phyloP scores from a whole-genome alignment of 2,888 invertebrate species.

The Pyrrhia umbra region DNA sequence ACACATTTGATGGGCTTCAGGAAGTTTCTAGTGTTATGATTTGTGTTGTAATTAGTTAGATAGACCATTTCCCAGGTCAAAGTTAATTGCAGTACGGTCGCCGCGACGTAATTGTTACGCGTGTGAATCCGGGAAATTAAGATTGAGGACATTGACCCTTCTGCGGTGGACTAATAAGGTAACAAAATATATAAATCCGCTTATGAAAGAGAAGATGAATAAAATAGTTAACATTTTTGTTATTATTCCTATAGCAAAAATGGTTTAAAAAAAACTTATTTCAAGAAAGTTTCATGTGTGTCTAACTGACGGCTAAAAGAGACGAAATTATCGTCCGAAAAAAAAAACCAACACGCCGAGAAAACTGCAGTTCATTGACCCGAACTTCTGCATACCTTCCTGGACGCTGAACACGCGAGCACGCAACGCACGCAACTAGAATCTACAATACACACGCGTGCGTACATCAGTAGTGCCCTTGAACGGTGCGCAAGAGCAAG shows the following conservation, averaged over 20 bases:
- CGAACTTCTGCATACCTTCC: slow-evolving; percentile 27
- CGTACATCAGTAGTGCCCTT: slow-evolving; percentile 32
- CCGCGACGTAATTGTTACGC: slow-evolving; percentile 2
- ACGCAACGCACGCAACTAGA: slow-evolving; percentile 32
- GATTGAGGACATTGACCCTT: not conserved
- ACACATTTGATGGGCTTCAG: slow-evolving; percentile 31
- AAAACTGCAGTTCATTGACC: slow-evolving; percentile 35
- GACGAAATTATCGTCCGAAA: no score
- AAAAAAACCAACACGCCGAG: no score
- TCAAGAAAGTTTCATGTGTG: no score
- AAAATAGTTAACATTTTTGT: no score
- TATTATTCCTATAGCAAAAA: no score
- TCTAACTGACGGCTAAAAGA: no score
- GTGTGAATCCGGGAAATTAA: not conserved
- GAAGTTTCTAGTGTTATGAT: slow-evolving; percentile 38
- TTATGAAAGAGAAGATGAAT: not conserved
- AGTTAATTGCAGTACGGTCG: slow-evolving; percentile 1
- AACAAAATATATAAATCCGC: not conserved
- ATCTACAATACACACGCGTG: slow-evolving; percentile 3
- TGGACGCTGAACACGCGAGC: slow-evolving; percentile 35
- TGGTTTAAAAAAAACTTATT: no score
- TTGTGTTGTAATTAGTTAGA: slow-evolving; percentile 26
- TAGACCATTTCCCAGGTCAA: slow-evolving; percentile 18
- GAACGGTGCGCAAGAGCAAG: slow-evolving; percentile 39
- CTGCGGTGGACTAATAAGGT: not conserved